Evolutionary conservation across 2,797 vertebrate species (phyloP).

Genomic region (Lithobates pipiens): DNA sequence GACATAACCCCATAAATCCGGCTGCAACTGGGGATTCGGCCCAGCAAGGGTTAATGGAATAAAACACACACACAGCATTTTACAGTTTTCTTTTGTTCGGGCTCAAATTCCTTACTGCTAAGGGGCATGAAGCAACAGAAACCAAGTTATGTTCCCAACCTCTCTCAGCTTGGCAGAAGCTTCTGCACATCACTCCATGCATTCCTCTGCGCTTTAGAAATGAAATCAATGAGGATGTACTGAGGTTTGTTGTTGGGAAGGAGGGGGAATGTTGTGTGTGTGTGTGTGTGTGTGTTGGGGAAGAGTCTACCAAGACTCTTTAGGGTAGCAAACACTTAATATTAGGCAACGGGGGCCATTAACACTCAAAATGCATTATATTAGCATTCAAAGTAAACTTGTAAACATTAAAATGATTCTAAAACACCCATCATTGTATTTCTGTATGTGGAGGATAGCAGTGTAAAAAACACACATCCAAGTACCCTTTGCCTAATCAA

Average conservation of each 20-base stretch:
- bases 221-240: slow-evolving; percentile 61
- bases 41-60: slow-evolving; percentile 43
- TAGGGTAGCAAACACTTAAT: neutral
- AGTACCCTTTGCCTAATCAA: no score
- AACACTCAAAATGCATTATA: neutral
- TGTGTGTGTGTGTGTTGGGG: slow-evolving; percentile 22
- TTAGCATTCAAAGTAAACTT: neutral
- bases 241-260: slow-evolving; percentile 52
- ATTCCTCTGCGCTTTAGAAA: slow-evolving; percentile 58
- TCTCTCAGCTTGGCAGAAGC: slow-evolving; percentile 56
- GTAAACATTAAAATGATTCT: no score
- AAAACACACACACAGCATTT: slow-evolving; percentile 55
- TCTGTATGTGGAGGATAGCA: no score
- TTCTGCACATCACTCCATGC: slow-evolving; percentile 59
- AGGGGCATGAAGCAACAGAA: slow-evolving; percentile 63
- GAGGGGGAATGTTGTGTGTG: slow-evolving; percentile 19
- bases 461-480: no score
- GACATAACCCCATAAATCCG: neutral
- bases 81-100: slow-evolving; percentile 59
- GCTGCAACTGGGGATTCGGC: neutral
- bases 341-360: neutral
- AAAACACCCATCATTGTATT: no score
- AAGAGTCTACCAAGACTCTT: slow-evolving; percentile 20
- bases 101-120: slow-evolving; percentile 56
- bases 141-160: slow-evolving; percentile 62